A percentile compares a stretch with the other conserved stretches of the same genome.
phyloP scores from a whole-genome alignment of 2,113 vertebrate species.

The Morphnarchus princeps region DNA sequence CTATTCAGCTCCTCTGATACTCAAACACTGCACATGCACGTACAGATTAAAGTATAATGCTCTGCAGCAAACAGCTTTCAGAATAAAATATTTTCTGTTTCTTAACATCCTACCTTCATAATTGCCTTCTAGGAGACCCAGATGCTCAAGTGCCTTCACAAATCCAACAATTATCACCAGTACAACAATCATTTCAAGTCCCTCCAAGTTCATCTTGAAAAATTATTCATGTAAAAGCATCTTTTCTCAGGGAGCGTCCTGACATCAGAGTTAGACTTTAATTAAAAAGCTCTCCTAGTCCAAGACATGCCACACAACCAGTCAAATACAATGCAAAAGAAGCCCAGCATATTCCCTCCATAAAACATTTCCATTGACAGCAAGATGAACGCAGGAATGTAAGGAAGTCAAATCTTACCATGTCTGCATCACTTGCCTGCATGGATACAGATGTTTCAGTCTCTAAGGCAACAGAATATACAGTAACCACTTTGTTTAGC shows the following conservation, averaged over 20 bases:
- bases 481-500: slow-evolving; percentile 59
- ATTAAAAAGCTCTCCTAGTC: slow-evolving; percentile 57
- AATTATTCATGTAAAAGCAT: slow-evolving; percentile 65
- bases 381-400: slow-evolving; percentile 58
- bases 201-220: slow-evolving; percentile 73
- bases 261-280: slow-evolving; percentile 54
- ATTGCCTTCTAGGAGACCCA: slow-evolving; percentile 67
- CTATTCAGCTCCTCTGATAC: background rate
- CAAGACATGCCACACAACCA: slow-evolving; percentile 33
- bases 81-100: slow-evolving; percentile 22
- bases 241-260: slow-evolving; percentile 49
- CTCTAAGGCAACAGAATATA: slow-evolving; percentile 72
- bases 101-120: slow-evolving; percentile 67
- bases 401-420: slow-evolving; percentile 72
- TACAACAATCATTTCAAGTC: slow-evolving; percentile 72
- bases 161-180: slow-evolving; percentile 71
- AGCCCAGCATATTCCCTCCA: slow-evolving; percentile 45
- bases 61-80: slow-evolving; percentile 38
- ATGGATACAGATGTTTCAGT: slow-evolving; percentile 73
- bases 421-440: slow-evolving; percentile 72
- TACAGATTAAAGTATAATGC: slow-evolving; percentile 27
- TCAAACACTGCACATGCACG: background rate
- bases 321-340: slow-evolving; percentile 45
- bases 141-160: slow-evolving; percentile 67
- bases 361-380: slow-evolving; percentile 69